Percentiles rank a stretch among this genome's conserved stretches.
These are phyloP conservation scores for Tuberolachnus salignus DNA, from an alignment of 2,888 invertebrate species.

Conservation along the genomic window DNA sequence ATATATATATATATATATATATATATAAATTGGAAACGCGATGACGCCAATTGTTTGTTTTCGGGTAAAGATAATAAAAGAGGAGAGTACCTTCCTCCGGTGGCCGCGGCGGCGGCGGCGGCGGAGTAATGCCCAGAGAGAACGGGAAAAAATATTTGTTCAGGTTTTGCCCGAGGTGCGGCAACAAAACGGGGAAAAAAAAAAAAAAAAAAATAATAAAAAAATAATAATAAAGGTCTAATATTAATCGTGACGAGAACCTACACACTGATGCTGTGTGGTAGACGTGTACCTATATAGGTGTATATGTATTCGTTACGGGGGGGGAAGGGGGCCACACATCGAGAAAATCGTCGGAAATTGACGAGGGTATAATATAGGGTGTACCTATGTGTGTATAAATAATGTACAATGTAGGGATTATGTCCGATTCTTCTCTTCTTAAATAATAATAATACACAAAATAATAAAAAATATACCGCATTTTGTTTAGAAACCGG, in stretches of 20 bases:
- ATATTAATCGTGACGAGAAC: conserved; percentile 41
- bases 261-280: background rate
- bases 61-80: conserved; percentile 45
- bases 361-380: conserved; percentile 32
- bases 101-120: background rate
- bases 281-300: background rate
- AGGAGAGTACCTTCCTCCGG: conserved; percentile 38
- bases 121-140: background rate
- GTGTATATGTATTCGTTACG: too few relatives aligned
- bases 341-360: background rate
- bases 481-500: background rate
- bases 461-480: too few relatives aligned
- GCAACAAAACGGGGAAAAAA: conserved; percentile 2
- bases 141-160: conserved; percentile 49
- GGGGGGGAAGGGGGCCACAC: background rate
- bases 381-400: background rate
- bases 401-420: background rate
- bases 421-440: background rate
- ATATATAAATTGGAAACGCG: conserved; percentile 37
- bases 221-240: too few relatives aligned
- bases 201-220: too few relatives aligned
- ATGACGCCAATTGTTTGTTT: conserved; percentile 48
- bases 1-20: too few relatives aligned
- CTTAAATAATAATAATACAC: too few relatives aligned
- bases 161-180: conserved; percentile 34